These are phyloP conservation scores for Cairina moschata DNA, from an alignment of 2,113 vertebrate species.

Conservation along the genomic window DNA sequence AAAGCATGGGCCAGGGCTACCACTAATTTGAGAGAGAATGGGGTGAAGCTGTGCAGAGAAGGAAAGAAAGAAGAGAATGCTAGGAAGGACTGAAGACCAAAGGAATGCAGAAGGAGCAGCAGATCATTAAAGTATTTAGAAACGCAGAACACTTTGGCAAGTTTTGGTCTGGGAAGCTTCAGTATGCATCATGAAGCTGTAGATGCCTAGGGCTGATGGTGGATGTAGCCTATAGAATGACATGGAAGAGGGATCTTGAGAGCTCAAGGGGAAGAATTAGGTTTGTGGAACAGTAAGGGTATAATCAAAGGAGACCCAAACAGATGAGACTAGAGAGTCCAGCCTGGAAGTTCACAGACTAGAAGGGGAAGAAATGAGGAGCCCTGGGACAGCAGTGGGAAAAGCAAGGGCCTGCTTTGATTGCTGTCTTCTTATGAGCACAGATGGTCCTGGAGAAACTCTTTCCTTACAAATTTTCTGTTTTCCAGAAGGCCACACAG, in stretches of 20 bases:
- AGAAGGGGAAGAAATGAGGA: neutral
- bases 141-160: neutral
- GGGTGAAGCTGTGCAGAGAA: neutral
- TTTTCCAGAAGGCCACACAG: conserved; percentile 86
- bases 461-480: neutral
- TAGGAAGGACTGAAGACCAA: neutral
- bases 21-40: neutral
- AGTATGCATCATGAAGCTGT: neutral
- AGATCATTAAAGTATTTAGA: neutral
- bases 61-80: neutral
- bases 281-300: neutral
- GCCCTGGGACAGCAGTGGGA: neutral
- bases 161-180: neutral
- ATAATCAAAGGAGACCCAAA: neutral
- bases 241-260: neutral
- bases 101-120: neutral
- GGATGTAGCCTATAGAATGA: neutral
- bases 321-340: neutral
- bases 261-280: neutral
- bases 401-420: neutral
- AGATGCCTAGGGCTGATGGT: neutral
- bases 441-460: neutral
- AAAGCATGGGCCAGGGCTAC: neutral
- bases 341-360: neutral
- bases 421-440: neutral